Evolutionary conservation across 2,113 vertebrate genomes (phyloP).

Genomic region (Uropsilus gracilis): DNA sequence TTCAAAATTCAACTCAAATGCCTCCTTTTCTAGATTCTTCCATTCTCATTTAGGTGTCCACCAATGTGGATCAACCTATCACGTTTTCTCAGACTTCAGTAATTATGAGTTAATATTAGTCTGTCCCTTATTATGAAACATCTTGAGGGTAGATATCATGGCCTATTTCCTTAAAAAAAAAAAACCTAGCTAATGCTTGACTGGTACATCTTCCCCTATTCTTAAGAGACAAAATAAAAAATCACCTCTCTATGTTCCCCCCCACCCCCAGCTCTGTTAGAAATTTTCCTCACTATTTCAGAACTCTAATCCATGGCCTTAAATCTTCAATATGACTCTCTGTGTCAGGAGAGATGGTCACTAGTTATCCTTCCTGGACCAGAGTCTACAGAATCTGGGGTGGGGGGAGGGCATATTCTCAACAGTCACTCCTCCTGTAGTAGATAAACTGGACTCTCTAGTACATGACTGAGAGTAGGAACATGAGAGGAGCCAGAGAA

Average conservation of each 20-base stretch:
- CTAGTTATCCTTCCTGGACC: background rate
- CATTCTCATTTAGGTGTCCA: background rate
- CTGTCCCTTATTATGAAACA: background rate
- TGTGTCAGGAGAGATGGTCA: background rate
- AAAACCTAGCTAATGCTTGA: background rate
- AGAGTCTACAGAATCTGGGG: background rate
- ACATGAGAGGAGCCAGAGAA: background rate
- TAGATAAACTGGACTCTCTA: background rate
- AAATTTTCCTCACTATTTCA: constrained; percentile 27
- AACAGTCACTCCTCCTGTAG: background rate
- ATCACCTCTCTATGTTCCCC: background rate
- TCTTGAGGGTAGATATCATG: background rate
- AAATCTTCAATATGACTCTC: background rate
- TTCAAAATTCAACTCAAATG: background rate
- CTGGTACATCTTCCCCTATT: background rate
- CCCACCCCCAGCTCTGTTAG: background rate
- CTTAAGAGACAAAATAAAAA: background rate
- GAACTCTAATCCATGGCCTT: background rate
- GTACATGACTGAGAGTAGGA: background rate
- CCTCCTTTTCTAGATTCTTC: background rate
- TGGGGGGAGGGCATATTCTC: background rate
- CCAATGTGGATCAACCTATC: background rate
- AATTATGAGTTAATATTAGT: background rate
- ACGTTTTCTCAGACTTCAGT: background rate
- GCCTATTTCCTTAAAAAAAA: background rate